phyloP scores from a whole-genome alignment of 1,140 invertebrate species.

The Aphelinus atriplicis region DNA sequence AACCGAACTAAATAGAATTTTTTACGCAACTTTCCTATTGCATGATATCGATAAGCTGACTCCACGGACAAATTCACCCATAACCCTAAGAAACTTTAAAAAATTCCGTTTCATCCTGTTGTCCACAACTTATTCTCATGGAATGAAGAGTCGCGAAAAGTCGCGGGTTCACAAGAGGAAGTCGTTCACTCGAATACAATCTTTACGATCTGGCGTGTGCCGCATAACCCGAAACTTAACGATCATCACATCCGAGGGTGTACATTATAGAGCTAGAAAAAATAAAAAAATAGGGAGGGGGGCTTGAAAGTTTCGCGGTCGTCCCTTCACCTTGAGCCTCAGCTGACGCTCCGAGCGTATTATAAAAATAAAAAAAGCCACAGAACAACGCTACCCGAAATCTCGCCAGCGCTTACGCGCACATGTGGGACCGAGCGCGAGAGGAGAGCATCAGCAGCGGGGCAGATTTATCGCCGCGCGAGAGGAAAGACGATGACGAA shows the following conservation, averaged over 20 bases:
- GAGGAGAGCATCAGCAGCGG: conserved; percentile 1
- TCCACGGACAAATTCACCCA: no score
- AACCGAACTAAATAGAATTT: no score
- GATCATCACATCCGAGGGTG: conserved; percentile 28
- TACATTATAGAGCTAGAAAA: background rate
- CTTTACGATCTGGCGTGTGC: conserved; percentile 20
- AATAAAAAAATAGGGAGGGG: background rate
- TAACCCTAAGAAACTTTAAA: no score
- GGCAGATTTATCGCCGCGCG: conserved; percentile 44
- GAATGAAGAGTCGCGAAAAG: background rate
- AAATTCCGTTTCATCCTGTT: no score
- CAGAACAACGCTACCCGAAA: conserved; percentile 5
- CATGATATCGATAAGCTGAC: no score
- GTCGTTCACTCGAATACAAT: background rate
- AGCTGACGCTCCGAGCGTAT: background rate
- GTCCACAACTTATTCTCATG: background rate
- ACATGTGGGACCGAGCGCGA: conserved; percentile 42
- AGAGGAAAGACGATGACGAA: conserved; percentile 47
- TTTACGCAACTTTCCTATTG: no score
- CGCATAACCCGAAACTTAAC: conserved; percentile 13
- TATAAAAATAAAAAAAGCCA: conserved; percentile 18
- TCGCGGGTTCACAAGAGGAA: background rate
- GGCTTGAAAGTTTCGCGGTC: conserved; percentile 8
- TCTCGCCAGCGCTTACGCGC: background rate
- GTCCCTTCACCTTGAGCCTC: conserved; percentile 28